Conservation (phyloP, 2,113 vertebrate species). For the Tetraodon nigroviridis region DNA sequence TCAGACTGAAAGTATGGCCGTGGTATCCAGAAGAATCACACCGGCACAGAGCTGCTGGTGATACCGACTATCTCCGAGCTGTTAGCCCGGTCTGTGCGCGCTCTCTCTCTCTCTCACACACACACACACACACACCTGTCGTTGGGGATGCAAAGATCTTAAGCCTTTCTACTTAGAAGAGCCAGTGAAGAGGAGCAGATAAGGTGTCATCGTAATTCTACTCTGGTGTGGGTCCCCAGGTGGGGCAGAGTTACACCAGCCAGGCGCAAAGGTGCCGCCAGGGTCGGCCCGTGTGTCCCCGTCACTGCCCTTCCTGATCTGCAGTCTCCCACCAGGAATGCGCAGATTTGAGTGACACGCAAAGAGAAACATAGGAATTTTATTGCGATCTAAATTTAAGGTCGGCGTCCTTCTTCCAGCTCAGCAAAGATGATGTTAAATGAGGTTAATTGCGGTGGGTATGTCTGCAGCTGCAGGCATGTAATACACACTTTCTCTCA, state of each 20-base stretch:
- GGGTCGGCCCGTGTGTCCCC: slow-evolving; percentile 18
- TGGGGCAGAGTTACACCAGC: slow-evolving; percentile 37
- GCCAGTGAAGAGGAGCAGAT: slow-evolving; percentile 41
- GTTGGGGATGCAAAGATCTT: slow-evolving; percentile 33
- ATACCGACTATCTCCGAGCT: slow-evolving; percentile 19
- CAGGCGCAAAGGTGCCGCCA: slow-evolving; percentile 25
- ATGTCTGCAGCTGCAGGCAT: slow-evolving; percentile 26
- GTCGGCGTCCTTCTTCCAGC: slow-evolving; percentile 16
- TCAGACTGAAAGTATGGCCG: background rate
- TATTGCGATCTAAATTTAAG: background rate
- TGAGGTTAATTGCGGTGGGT: slow-evolving; percentile 62
- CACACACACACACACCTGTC: slow-evolving; percentile 37
- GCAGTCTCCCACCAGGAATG: background rate
- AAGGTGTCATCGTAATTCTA: slow-evolving; percentile 63
- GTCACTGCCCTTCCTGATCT: too few relatives aligned
- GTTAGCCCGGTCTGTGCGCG: slow-evolving; percentile 31
- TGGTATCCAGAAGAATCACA: slow-evolving; percentile 11
- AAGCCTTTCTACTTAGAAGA: slow-evolving; percentile 34
- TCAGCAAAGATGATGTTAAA: slow-evolving; percentile 49
- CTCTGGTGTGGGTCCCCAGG: slow-evolving; percentile 47
- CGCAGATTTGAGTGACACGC: background rate
- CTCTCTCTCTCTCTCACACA: background rate
- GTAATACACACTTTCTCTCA: slow-evolving; percentile 27
- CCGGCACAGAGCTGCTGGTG: slow-evolving; percentile 21
- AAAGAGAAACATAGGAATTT: background rate